Evolutionary conservation across 2,888 invertebrate genomes (phyloP).

Genomic region (Orthosia gracilis): DNA sequence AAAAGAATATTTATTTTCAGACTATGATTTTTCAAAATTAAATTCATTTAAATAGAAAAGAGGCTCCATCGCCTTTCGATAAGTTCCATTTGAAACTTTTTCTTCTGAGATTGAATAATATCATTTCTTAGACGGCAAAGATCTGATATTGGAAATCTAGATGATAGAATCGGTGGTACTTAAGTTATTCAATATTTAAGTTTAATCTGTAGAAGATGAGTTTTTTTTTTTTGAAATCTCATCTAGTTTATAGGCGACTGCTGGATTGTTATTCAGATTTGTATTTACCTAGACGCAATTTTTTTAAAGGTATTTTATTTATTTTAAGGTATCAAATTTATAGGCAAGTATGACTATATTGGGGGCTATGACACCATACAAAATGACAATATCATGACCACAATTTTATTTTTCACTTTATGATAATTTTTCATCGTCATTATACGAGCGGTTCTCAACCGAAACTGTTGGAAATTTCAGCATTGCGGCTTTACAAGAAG

Average conservation of each 20-base stretch:
- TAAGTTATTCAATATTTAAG: slow-evolving; percentile 66
- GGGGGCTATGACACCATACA: background rate
- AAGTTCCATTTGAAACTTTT: slow-evolving; percentile 64
- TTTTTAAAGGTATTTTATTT: slow-evolving; percentile 4
- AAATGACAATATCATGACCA: background rate
- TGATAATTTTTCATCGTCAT: too few relatives aligned
- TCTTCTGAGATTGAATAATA: slow-evolving; percentile 68
- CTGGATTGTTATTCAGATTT: slow-evolving; percentile 41
- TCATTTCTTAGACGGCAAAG: slow-evolving; percentile 65
- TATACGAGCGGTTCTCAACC: too few relatives aligned
- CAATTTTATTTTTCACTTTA: too few relatives aligned
- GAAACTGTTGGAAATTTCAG: too few relatives aligned
- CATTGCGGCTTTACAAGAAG: too few relatives aligned
- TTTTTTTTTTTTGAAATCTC: slow-evolving; percentile 48
- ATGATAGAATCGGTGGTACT: slow-evolving; percentile 60
- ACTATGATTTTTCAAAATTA: slow-evolving; percentile 46
- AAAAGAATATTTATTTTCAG: slow-evolving; percentile 22
- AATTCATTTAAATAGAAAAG: slow-evolving; percentile 61
- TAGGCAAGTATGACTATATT: background rate
- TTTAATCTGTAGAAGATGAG: slow-evolving; percentile 60
- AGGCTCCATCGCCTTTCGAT: slow-evolving; percentile 48
- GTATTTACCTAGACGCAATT: slow-evolving; percentile 24
- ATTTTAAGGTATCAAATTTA: background rate
- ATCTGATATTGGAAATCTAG: slow-evolving; percentile 70
- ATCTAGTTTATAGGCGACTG: slow-evolving; percentile 43